These are phyloP conservation scores for Daubentonia madagascariensis DNA, from an alignment of 2,113 vertebrate species.

Conservation along the genomic window DNA sequence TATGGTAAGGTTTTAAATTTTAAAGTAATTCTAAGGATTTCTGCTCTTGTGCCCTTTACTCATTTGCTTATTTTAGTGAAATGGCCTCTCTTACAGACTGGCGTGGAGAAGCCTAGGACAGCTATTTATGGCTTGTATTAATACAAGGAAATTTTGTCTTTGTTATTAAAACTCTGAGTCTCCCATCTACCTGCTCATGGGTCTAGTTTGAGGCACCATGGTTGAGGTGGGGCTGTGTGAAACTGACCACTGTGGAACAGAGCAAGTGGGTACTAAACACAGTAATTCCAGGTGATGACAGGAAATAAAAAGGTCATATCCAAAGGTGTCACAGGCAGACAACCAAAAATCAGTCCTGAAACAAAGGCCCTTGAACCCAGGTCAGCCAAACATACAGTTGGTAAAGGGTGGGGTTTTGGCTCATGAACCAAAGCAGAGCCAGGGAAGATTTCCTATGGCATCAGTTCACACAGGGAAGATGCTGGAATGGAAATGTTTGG, in stretches of 20 bases:
- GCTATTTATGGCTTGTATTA: background rate
- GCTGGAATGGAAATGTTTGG: background rate
- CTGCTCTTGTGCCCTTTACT: background rate
- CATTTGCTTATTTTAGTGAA: background rate
- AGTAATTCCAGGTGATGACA: background rate
- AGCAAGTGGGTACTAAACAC: background rate
- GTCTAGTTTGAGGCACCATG: background rate
- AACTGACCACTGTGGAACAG: too few relatives aligned
- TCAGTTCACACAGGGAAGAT: background rate
- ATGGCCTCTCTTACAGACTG: background rate
- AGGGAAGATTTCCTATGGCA: background rate
- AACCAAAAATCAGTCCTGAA: background rate
- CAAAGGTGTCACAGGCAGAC: background rate
- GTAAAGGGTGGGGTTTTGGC: background rate
- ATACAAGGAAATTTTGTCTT: background rate
- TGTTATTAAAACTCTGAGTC: background rate
- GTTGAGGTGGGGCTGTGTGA: background rate
- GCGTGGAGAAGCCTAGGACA: background rate
- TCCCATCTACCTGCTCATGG: fast-evolving
- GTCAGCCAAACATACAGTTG: background rate
- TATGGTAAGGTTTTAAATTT: background rate
- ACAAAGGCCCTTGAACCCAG: background rate
- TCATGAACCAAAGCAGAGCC: background rate
- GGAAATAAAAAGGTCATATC: background rate
- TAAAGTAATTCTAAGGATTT: slow-evolving; percentile 16